Conservation (phyloP, 2,888 invertebrate species). For the Eupelmus urozonus region DNA sequence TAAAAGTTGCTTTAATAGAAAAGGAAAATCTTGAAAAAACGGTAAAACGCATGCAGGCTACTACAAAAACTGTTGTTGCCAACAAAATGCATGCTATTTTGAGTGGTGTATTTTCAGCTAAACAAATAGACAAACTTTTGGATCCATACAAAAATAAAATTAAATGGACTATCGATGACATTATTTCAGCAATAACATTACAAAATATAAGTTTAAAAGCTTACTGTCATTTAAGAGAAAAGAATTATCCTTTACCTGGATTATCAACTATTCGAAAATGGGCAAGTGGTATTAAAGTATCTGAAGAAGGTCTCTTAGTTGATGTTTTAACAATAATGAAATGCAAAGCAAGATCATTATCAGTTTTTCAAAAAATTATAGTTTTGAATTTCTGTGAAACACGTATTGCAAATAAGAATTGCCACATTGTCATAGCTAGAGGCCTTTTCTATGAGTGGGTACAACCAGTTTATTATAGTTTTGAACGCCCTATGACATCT, state of each 20-base stretch:
- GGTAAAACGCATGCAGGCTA: slow-evolving; percentile 39
- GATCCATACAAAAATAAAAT: slow-evolving; percentile 50
- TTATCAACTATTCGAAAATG: slow-evolving; percentile 54
- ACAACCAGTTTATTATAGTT: slow-evolving; percentile 60
- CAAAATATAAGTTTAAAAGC: slow-evolving; percentile 51
- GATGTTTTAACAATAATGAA: slow-evolving; percentile 55
- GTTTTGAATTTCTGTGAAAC: slow-evolving; percentile 57
- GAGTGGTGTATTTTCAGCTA: slow-evolving; percentile 40
- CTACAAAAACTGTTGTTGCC: not conserved
- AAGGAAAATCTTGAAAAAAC: slow-evolving; percentile 16
- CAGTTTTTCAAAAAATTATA: slow-evolving; percentile 54
- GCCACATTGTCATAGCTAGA: slow-evolving; percentile 51
- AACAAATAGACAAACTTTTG: slow-evolving; percentile 49
- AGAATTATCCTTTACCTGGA: slow-evolving; percentile 56
- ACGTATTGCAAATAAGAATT: slow-evolving; percentile 40
- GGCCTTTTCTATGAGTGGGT: slow-evolving; percentile 60
- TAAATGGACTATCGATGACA: slow-evolving; percentile 51
- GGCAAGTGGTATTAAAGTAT: slow-evolving; percentile 43
- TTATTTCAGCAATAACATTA: slow-evolving; percentile 44
- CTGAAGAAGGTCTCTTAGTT: slow-evolving; percentile 45
- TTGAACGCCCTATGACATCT: slow-evolving; percentile 50
- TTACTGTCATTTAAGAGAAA: slow-evolving; percentile 48
- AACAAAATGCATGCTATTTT: slow-evolving; percentile 28
- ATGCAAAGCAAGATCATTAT: slow-evolving; percentile 41
- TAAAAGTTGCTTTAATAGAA: slow-evolving; percentile 6